Evolutionary conservation across 2,797 vertebrate genomes (phyloP).

Genomic region (Xenops minutus): DNA sequence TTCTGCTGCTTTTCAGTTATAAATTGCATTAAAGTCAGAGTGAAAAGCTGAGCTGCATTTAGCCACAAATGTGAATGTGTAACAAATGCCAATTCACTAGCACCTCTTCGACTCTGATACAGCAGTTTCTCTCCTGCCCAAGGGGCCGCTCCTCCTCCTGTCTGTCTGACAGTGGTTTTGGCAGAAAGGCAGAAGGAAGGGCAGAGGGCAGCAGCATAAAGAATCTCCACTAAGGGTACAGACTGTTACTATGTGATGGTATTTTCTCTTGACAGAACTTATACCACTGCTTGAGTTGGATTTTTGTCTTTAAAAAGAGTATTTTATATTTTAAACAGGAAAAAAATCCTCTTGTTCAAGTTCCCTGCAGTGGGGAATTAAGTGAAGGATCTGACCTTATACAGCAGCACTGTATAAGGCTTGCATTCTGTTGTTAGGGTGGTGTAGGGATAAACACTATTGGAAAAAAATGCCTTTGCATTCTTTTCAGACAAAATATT

Average conservation of each 20-base stretch:
- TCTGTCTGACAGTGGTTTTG: background rate
- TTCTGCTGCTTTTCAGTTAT: background rate
- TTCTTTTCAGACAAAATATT: constrained; percentile 6
- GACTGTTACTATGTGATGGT: rapidly evolving
- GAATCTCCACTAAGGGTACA: background rate
- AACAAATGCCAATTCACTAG: background rate
- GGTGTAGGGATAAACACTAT: background rate
- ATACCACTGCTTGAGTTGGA: background rate
- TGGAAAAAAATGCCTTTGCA: background rate
- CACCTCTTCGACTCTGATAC: background rate
- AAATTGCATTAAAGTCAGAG: background rate
- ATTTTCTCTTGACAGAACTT: background rate
- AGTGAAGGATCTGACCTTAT: background rate
- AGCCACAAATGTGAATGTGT: background rate
- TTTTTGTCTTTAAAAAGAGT: background rate
- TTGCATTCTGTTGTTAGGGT: background rate
- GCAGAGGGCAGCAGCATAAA: background rate
- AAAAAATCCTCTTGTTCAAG: background rate
- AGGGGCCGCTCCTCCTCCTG: background rate
- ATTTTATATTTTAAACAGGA: background rate
- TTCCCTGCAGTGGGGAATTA: background rate
- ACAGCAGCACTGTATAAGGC: background rate
- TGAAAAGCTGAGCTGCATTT: background rate
- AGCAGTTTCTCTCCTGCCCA: background rate
- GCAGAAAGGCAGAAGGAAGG: background rate